Evolutionary conservation across 2,113 vertebrate genomes (phyloP).

Genomic region (Sitta europaea): DNA sequence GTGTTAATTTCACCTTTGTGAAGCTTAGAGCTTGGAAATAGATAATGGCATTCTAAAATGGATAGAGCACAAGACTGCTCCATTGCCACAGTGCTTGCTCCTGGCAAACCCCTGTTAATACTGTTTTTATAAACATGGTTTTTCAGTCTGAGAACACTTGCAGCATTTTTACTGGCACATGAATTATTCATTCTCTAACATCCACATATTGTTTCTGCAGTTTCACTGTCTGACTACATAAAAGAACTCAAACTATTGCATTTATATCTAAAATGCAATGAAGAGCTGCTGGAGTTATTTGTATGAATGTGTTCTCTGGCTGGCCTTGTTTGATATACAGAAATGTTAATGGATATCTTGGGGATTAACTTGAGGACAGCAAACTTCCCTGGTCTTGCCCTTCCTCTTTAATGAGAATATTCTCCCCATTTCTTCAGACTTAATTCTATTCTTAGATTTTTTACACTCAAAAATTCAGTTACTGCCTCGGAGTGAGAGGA

Average conservation of each 20-base stretch:
- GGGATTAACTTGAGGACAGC: background rate
- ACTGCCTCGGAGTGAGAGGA: background rate
- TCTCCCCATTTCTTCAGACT: background rate
- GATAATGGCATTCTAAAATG: background rate
- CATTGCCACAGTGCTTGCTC: background rate
- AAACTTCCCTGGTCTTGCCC: background rate
- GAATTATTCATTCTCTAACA: background rate
- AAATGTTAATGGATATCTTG: background rate
- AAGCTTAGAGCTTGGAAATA: background rate
- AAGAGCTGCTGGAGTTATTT: background rate
- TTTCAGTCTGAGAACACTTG: background rate
- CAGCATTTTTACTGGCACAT: background rate
- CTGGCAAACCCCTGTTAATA: background rate
- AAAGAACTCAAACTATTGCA: background rate
- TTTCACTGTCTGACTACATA: background rate
- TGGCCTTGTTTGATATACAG: background rate
- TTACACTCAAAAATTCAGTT: background rate
- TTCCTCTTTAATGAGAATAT: background rate
- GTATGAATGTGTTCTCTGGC: background rate
- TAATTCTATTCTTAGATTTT: background rate
- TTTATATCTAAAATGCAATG: background rate
- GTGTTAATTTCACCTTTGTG: background rate
- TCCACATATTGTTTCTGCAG: background rate
- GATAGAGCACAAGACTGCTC: background rate
- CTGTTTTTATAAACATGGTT: background rate